Percentiles rank a stretch among this genome's conserved stretches.
Evolutionary conservation across 2,888 invertebrate species (phyloP).

Genomic region (Cremastobaeus sp.): DNA sequence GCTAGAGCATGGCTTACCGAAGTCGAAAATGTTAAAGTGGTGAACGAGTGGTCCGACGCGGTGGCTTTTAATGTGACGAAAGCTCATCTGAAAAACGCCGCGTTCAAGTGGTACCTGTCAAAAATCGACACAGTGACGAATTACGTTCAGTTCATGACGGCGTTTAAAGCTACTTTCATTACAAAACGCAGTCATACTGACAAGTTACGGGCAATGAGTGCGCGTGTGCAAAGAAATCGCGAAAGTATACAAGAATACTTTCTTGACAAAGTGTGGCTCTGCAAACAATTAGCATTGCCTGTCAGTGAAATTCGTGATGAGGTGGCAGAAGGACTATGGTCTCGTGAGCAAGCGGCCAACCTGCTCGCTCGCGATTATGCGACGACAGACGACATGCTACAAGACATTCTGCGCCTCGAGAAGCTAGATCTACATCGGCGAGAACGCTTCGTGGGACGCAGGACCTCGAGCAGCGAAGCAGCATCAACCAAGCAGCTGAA

Average conservation of each 20-base stretch:
- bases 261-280: not conserved
- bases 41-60: slow-evolving; percentile 23
- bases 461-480: no score
- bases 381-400: not conserved
- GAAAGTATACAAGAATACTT: slow-evolving; percentile 37
- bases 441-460: no score
- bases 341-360: not conserved
- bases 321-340: not conserved
- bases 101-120: slow-evolving; percentile 35
- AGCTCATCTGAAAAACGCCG: slow-evolving; percentile 34
- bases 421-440: no score
- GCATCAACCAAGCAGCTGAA: no score
- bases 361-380: not conserved
- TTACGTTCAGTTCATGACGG: slow-evolving; percentile 8
- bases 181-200: slow-evolving; percentile 10
- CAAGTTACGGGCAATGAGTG: slow-evolving; percentile 30
- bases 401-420: not conserved
- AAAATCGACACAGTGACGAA: not conserved
- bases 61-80: slow-evolving; percentile 29
- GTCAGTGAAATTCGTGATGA: not conserved
- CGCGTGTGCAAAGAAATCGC: slow-evolving; percentile 23
- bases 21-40: slow-evolving; percentile 3
- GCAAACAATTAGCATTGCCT: not conserved
- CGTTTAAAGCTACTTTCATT: slow-evolving; percentile 19
- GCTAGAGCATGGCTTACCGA: slow-evolving; percentile 32